Percentiles rank a stretch among this genome's conserved stretches.
Evolutionary conservation across 1,140 invertebrate species (phyloP).

Genomic region (Zaprionus vittiger): DNA sequence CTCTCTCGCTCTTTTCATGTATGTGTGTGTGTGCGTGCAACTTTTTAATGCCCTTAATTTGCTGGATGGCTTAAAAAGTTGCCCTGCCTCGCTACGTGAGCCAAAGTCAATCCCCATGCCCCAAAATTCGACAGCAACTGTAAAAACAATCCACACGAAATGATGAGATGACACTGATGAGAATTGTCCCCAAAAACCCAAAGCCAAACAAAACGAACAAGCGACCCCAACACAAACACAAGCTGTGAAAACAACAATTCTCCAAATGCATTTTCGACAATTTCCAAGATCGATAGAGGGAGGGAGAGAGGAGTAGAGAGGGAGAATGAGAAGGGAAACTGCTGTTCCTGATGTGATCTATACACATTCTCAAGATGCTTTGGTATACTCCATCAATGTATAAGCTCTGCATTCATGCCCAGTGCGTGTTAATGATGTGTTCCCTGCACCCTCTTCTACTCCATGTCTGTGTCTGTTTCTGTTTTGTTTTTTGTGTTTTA

Average conservation of each 20-base stretch:
- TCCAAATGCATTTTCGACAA: constrained; percentile 33
- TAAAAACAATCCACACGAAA: constrained; percentile 48
- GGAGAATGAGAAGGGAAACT: not conserved
- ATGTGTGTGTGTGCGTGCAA: constrained; percentile 23
- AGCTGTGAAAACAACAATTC: constrained; percentile 50
- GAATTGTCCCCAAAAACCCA: constrained; percentile 44
- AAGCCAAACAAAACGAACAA: constrained; percentile 24
- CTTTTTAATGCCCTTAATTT: constrained; percentile 63
- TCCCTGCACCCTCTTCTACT: not conserved
- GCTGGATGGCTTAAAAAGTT: constrained; percentile 55
- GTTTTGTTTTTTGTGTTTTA: constrained; percentile 28
- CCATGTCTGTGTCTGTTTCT: constrained; percentile 2
- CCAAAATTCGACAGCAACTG: constrained; percentile 43
- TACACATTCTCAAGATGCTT: constrained; percentile 8
- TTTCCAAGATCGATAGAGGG: constrained; percentile 13
- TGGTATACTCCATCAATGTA: constrained; percentile 5
- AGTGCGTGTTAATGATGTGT: constrained; percentile 54
- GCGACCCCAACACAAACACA: not conserved
- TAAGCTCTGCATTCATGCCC: constrained; percentile 25
- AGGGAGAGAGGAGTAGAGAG: not conserved
- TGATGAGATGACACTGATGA: constrained; percentile 10
- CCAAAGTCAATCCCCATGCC: constrained; percentile 49
- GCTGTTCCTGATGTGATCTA: constrained; percentile 11
- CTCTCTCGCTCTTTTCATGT: not conserved
- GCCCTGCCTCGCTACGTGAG: constrained; percentile 38